Conservation (phyloP, 2,797 vertebrate genomes). For the Propithecus perrieri region DNA sequence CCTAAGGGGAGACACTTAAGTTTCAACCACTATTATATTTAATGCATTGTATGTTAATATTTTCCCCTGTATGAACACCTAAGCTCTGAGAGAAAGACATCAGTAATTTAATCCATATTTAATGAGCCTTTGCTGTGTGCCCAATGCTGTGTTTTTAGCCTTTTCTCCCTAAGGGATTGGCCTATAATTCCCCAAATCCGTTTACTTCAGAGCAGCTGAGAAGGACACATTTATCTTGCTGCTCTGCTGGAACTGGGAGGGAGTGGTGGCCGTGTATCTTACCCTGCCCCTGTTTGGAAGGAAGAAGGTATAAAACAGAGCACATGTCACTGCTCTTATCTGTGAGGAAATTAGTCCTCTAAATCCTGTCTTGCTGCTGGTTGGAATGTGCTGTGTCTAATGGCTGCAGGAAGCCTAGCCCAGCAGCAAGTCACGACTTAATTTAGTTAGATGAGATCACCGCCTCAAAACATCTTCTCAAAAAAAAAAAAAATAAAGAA, state of each 20-base stretch:
- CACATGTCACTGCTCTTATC: constrained; percentile 53
- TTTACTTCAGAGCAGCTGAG: neutral
- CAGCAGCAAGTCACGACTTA: constrained; percentile 70
- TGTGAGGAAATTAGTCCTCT: constrained; percentile 64
- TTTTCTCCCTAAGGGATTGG: neutral
- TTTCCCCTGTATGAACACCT: neutral
- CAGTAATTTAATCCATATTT: neutral
- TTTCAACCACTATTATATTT: neutral
- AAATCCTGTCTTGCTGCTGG: constrained; percentile 59
- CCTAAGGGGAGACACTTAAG: neutral
- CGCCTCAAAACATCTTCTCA: constrained; percentile 53
- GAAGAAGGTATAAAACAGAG: constrained; percentile 42
- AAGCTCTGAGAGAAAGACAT: neutral
- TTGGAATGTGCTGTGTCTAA: constrained; percentile 57
- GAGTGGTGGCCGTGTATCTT: neutral
- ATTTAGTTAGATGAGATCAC: constrained; percentile 75
- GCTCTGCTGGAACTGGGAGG: neutral
- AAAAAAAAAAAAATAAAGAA: neutral
- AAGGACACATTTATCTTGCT: neutral
- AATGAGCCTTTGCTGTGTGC: neutral
- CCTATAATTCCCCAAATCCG: neutral
- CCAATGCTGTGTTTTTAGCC: neutral
- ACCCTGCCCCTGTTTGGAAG: neutral
- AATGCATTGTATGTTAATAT: neutral
- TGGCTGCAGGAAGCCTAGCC: constrained; percentile 50